phyloP scores from a whole-genome alignment of 2,888 invertebrate genomes.

The Aphodius sticticus region DNA sequence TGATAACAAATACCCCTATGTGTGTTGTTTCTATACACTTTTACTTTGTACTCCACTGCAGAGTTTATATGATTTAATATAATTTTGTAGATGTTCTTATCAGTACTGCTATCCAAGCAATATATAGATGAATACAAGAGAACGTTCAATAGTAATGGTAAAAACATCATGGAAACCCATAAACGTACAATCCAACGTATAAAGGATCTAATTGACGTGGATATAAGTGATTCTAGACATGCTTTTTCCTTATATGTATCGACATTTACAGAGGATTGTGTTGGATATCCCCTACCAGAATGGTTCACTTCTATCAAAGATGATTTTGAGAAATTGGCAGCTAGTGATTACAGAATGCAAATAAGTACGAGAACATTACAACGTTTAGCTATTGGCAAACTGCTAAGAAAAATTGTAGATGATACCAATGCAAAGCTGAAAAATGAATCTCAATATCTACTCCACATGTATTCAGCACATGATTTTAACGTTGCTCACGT shows the following conservation, averaged over 20 bases:
- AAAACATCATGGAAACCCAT: conserved; percentile 6
- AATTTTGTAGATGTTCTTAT: background rate
- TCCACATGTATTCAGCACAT: conserved; percentile 31
- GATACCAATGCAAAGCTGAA: conserved; percentile 21
- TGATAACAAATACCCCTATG: too few species aligned
- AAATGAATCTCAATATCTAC: conserved; percentile 10
- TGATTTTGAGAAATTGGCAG: conserved; percentile 6
- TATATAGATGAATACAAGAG: background rate
- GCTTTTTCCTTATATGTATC: background rate
- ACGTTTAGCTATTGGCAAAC: conserved; percentile 8
- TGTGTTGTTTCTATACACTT: too few species aligned
- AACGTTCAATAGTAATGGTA: background rate
- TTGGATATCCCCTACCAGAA: conserved; percentile 19
- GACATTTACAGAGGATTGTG: background rate
- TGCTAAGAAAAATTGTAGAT: conserved; percentile 27
- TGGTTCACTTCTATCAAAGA: conserved; percentile 15
- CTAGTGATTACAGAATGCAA: conserved; percentile 17
- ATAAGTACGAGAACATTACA: conserved; percentile 17
- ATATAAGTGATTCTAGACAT: background rate
- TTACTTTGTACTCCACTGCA: too few species aligned
- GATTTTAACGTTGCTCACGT: conserved; percentile 30
- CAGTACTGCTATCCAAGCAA: background rate
- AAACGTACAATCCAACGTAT: background rate
- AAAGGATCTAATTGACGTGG: background rate
- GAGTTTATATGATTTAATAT: conserved; percentile 8